Evolutionary conservation across 2,888 invertebrate genomes (phyloP).

Genomic region (Mayetiola destructor): DNA sequence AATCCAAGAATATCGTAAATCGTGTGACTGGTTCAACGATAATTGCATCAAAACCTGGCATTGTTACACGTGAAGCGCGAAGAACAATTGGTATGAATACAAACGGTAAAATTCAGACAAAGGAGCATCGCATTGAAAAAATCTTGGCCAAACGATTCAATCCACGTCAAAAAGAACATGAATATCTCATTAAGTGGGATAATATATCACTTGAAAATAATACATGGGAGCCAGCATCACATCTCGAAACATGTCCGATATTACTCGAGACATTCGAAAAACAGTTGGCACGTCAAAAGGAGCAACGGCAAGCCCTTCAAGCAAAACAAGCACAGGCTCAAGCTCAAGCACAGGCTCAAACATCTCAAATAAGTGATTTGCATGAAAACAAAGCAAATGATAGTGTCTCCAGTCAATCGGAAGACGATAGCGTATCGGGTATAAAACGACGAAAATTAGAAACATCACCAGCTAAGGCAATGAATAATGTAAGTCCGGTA

Average conservation of each 20-base stretch:
- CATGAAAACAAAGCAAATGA: constrained; percentile 52
- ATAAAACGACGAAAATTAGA: constrained; percentile 27
- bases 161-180: constrained; percentile 58
- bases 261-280: constrained; percentile 68
- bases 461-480: constrained; percentile 37
- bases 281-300: constrained; percentile 59
- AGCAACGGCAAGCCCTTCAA: constrained; percentile 45
- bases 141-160: constrained; percentile 73
- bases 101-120: constrained; percentile 29
- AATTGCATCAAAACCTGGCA: not conserved
- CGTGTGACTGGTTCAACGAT: not conserved
- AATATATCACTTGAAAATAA: constrained; percentile 65
- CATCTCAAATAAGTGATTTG: constrained; percentile 22
- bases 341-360: constrained; percentile 20
- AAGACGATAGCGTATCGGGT: not conserved
- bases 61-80: not conserved
- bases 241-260: constrained; percentile 60
- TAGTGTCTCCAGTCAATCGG: constrained; percentile 42
- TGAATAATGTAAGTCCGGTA: constrained; percentile 31
- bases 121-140: constrained; percentile 65
- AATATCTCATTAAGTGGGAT: constrained; percentile 78
- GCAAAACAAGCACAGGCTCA: constrained; percentile 27
- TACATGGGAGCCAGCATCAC: constrained; percentile 70
- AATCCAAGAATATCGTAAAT: not conserved
- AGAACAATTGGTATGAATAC: not conserved